Evolutionary conservation across 1,140 invertebrate genomes (phyloP).

Genomic region (Bombus picipes): DNA sequence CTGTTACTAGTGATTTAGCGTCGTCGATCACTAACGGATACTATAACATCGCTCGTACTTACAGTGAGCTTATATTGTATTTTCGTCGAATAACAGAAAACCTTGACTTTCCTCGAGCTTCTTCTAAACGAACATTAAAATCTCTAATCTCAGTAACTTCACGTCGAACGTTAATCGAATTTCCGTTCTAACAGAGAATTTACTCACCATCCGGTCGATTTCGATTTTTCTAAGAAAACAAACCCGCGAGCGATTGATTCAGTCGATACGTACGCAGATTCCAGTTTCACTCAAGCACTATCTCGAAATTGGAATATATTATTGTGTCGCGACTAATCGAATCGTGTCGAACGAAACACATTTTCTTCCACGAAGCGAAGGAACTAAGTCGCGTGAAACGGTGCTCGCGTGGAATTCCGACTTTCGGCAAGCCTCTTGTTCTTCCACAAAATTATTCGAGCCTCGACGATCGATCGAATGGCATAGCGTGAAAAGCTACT

Average conservation of each 20-base stretch:
- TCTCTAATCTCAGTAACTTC: background rate
- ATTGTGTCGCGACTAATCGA: conserved; percentile 29
- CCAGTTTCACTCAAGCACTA: conserved; percentile 9
- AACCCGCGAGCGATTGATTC: background rate
- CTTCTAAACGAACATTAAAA: background rate
- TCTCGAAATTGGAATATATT: conserved; percentile 2
- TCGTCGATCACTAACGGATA: too few species aligned
- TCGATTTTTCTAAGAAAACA: background rate
- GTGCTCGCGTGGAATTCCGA: background rate
- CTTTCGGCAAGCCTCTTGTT: background rate
- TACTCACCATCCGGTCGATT: background rate
- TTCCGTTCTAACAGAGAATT: background rate
- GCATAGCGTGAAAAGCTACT: background rate
- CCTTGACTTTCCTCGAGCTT: background rate
- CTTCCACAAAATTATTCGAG: background rate
- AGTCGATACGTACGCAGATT: background rate
- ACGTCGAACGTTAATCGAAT: background rate
- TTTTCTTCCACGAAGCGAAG: background rate
- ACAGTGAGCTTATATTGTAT: too few species aligned
- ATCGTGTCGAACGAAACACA: conserved; percentile 19
- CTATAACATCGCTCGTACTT: too few species aligned
- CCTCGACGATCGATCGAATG: background rate
- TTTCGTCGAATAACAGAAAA: background rate
- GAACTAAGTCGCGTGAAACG: background rate
- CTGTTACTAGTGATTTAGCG: background rate